A percentile compares a stretch with the other conserved stretches of the same genome.
Conservation (phyloP, 35 echinoderm and acorn worm species). For the Heliocidaris erythrogramma region DNA sequence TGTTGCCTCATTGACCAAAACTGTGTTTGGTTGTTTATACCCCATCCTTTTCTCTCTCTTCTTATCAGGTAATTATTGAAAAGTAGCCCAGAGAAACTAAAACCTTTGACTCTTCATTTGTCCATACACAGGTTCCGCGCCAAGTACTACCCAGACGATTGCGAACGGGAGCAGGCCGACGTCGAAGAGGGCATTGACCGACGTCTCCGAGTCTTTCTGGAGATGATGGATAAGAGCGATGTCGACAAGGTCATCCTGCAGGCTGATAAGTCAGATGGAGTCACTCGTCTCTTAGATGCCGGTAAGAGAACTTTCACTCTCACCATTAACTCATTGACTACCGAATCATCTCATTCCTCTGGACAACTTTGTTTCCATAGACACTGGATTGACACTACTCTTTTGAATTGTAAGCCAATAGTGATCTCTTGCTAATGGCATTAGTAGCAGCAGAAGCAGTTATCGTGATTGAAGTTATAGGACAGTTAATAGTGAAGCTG, state of each 20-base stretch:
- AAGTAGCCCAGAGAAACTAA: not conserved
- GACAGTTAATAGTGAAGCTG: too few relatives aligned
- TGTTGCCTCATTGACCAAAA: too few relatives aligned
- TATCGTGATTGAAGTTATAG: too few relatives aligned
- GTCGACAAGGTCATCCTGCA: slow-evolving; percentile 57
- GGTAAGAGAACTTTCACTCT: slow-evolving; percentile 45
- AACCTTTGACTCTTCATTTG: not conserved
- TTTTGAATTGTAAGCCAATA: too few relatives aligned
- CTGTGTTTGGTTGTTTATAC: too few relatives aligned
- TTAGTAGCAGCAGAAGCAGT: too few relatives aligned
- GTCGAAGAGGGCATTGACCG: slow-evolving; percentile 49
- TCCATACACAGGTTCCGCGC: slow-evolving; percentile 60
- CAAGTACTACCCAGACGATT: slow-evolving; percentile 90
- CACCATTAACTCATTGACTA: not conserved
- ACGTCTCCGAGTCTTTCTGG: slow-evolving; percentile 80
- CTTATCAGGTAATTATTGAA: too few relatives aligned
- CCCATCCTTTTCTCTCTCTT: too few relatives aligned
- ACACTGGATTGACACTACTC: too few relatives aligned
- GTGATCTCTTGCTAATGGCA: too few relatives aligned
- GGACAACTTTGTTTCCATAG: not conserved
- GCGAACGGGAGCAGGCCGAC: slow-evolving; percentile 50
- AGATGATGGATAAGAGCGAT: slow-evolving; percentile 59
- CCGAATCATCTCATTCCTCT: not conserved
- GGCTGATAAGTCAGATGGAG: slow-evolving; percentile 53
- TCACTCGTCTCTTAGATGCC: slow-evolving; percentile 82